phyloP scores from a whole-genome alignment of 1,140 invertebrate species.

The Microplitis mediator region DNA sequence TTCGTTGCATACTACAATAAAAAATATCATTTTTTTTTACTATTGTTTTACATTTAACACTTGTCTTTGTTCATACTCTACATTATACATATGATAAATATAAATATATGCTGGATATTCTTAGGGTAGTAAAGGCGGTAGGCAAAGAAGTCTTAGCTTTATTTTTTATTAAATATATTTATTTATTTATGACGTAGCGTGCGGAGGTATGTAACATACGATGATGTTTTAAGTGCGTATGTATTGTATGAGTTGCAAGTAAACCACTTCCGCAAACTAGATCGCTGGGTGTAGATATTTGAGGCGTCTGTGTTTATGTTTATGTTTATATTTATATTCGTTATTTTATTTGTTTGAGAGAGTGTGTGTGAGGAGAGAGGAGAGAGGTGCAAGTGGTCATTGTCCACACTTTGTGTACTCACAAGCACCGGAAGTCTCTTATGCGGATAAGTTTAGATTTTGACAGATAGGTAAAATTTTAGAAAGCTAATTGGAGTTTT shows the following conservation, averaged over 20 bases:
- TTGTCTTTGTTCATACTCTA: background rate
- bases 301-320: slow-evolving; percentile 37
- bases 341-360: too few species aligned
- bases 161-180: too few species aligned
- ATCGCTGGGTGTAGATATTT: slow-evolving; percentile 50
- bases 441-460: too few species aligned
- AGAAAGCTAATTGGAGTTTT: too few species aligned
- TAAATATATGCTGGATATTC: background rate
- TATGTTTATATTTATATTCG: too few species aligned
- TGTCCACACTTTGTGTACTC: slow-evolving; percentile 31
- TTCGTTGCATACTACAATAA: too few species aligned
- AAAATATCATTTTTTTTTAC: too few species aligned
- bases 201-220: background rate
- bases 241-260: background rate
- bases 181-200: background rate
- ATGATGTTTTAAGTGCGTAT: background rate
- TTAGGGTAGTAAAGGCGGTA: too few species aligned
- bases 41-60: too few species aligned
- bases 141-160: too few species aligned
- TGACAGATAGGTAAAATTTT: too few species aligned
- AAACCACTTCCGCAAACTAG: slow-evolving; percentile 50
- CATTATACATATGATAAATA: slow-evolving; percentile 11
- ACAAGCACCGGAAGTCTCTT: background rate
- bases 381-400: slow-evolving; percentile 48
- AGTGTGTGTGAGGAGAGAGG: background rate